Percentiles rank a stretch among this genome's conserved stretches.
These are phyloP conservation scores for Phoebastria nigripes DNA, from an alignment of 2,797 vertebrate genomes.

Conservation along the genomic window DNA sequence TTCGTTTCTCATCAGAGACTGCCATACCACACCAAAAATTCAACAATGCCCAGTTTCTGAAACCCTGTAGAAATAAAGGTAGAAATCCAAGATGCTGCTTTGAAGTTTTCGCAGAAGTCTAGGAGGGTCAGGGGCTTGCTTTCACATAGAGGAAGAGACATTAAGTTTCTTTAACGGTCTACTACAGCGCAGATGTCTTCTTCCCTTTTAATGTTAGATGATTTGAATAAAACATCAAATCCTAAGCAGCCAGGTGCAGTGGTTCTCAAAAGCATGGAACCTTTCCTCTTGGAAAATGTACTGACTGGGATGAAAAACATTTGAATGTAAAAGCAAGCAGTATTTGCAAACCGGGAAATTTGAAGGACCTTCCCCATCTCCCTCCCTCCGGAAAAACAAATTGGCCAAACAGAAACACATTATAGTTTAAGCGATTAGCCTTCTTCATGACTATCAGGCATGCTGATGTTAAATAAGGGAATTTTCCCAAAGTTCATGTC, in stretches of 20 bases:
- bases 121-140: neutral
- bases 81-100: neutral
- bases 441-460: accelerated
- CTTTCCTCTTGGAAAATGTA: neutral
- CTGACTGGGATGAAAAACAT: neutral
- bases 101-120: accelerated
- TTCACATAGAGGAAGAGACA: neutral
- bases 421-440: accelerated
- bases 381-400: neutral
- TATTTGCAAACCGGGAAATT: accelerated
- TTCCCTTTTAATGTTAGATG: accelerated
- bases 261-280: neutral
- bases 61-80: neutral
- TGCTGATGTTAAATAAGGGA: neutral
- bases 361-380: neutral
- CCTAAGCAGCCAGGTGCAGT: neutral
- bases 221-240: neutral
- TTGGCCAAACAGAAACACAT: neutral
- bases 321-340: neutral
- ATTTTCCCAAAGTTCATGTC: neutral
- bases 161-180: neutral
- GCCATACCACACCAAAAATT: neutral
- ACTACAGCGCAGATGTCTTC: neutral
- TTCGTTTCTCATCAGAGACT: neutral
- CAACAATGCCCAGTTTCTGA: neutral